A percentile compares a stretch with the other conserved stretches of the same genome.
Conservation (phyloP, 64 coral and sea anemone species). For the Montipora foliosa region DNA sequence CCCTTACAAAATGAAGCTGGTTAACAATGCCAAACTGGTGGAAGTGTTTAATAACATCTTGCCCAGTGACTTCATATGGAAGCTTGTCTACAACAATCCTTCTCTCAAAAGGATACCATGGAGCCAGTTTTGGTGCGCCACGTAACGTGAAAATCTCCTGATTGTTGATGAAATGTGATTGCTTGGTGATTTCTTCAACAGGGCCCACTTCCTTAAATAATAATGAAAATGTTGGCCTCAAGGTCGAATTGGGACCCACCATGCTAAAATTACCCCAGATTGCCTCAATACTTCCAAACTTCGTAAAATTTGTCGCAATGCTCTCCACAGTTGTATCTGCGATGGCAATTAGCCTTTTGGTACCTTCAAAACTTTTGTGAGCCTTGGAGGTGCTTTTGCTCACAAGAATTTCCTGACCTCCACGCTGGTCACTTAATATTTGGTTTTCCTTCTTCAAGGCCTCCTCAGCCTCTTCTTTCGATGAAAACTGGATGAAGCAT, state of each 20-base stretch:
- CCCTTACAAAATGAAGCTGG: neutral
- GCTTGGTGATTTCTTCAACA: neutral
- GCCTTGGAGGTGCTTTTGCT: too few relatives aligned
- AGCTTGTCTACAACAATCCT: neutral
- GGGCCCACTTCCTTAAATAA: neutral
- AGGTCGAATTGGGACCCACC: neutral
- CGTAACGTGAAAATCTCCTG: neutral
- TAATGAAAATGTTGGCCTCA: neutral
- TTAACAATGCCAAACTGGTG: neutral
- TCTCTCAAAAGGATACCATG: neutral
- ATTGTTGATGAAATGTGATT: neutral
- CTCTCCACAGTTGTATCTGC: neutral
- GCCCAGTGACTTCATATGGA: neutral
- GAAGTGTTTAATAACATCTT: neutral
- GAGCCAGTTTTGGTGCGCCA: neutral
- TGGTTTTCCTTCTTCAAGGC: neutral
- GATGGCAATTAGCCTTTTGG: neutral
- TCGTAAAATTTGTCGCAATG: neutral
- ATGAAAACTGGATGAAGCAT: slow-evolving; percentile 1
- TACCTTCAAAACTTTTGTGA: too few relatives aligned
- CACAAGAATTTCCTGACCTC: too few relatives aligned
- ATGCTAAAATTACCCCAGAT: neutral
- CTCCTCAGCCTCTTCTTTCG: neutral
- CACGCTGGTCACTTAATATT: neutral
- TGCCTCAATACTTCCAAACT: neutral